Base-by-base conservation (phyloP, 2,797 vertebrate species). In the Typhlichthys subterraneus region DNA sequence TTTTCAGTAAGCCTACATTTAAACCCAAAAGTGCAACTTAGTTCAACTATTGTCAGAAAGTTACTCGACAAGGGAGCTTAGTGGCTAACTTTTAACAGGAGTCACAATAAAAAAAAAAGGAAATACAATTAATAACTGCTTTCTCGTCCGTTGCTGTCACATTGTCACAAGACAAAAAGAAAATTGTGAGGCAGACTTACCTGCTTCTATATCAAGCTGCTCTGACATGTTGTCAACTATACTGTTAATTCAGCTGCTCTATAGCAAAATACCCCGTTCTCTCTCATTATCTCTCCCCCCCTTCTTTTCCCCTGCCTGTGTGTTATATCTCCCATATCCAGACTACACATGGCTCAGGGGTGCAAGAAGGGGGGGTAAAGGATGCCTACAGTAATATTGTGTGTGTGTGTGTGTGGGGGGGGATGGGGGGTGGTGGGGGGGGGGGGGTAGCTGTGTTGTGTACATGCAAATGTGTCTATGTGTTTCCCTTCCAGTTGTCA, bases 271-370 rank as follows among this genome's bases (percentile, higher is more conserved):
- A 81, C 62, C 77, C 79, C 69, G 77, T 81, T 84, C 76, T 77
- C 61, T 82, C 63, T 77, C 70, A 64, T 61, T 74, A 51, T 17
- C 63, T 45, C 11, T 14, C 56, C 71, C 29, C 13, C 55, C 38
- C 19, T 31, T 14, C 5, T 46, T 14, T 54, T 12, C 29, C 49
- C n/a, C 52, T 45, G 4, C 53, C 47, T 49, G 1, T 50, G 11
- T 59, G 10, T 83, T 80, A 89, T 91, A 90, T 88, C 88, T 87
- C 70, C 76, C 78, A 79, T 81, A 81, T 86, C 86, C 88, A 90
- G 89, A 84, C 87, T 84, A 79, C 80, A 80, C 80, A 80, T 82
- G 83, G 82, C 88, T 87, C 77, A 78, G 88, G 83, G 83, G 80
- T 79, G 82, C 67, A 15, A 74, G 70, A 63, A 60, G 61, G 70